Evolutionary conservation across 2,888 invertebrate species (phyloP).

Genomic region (Drepana falcataria): DNA sequence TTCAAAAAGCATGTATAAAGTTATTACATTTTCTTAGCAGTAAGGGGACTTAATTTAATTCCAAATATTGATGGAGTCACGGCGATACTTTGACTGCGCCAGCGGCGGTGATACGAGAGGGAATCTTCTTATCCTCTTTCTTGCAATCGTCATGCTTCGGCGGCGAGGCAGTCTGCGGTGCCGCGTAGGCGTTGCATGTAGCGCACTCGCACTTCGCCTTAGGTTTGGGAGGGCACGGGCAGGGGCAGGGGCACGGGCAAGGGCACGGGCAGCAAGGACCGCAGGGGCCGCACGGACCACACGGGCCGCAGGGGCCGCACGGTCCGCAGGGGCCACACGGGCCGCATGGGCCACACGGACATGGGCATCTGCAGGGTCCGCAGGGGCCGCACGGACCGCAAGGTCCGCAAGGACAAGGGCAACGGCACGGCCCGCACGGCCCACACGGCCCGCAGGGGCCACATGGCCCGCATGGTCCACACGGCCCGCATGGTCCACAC

Average conservation of each 20-base stretch:
- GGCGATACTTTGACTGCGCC: conserved; percentile 27
- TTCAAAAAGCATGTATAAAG: conserved; percentile 1
- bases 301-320: conserved; percentile 9
- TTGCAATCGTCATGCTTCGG: conserved; percentile 19
- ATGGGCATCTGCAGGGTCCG: conserved; percentile 14
- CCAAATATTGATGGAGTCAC: conserved; percentile 12
- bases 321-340: conserved; percentile 8
- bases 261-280: conserved; percentile 21
- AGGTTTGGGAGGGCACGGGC: conserved; percentile 10
- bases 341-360: conserved; percentile 8
- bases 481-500: conserved; percentile 26
- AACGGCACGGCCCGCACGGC: conserved; percentile 16
- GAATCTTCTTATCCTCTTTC: conserved; percentile 26
- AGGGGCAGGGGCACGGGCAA: conserved; percentile 17
- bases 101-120: conserved; percentile 19
- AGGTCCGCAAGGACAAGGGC: conserved; percentile 19
- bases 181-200: conserved; percentile 23
- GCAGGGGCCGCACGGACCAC: conserved; percentile 24
- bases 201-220: conserved; percentile 26
- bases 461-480: conserved; percentile 24
- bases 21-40: neutral
- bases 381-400: conserved; percentile 19
- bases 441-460: conserved; percentile 21
- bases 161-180: conserved; percentile 11
- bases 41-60: conserved; percentile 1